Percentiles rank a stretch among this genome's conserved stretches.
These are phyloP conservation scores for Trachymyrmex septentrionalis DNA, from an alignment of 1,140 invertebrate species.

Conservation along the genomic window DNA sequence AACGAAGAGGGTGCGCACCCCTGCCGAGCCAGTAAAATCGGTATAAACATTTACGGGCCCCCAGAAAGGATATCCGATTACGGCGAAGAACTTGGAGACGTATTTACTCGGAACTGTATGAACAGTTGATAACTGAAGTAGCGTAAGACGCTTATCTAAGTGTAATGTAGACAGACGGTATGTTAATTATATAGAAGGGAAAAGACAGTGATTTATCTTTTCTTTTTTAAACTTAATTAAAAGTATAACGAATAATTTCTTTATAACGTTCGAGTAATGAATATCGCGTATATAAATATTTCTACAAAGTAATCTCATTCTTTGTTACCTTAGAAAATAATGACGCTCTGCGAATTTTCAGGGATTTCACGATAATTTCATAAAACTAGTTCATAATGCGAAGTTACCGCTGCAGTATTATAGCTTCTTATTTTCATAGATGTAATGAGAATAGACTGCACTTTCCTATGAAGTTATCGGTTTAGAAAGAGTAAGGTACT, in stretches of 20 bases:
- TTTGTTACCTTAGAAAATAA: neutral
- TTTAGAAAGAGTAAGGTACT: too few species aligned
- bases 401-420: neutral
- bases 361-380: neutral
- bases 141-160: conserved; percentile 30
- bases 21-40: conserved; percentile 47
- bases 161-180: neutral
- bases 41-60: conserved; percentile 54
- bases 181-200: conserved; percentile 7
- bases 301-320: neutral
- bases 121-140: conserved; percentile 10
- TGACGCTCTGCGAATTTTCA: neutral
- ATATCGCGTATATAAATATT: neutral
- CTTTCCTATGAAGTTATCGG: too few species aligned
- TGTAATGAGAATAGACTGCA: too few species aligned
- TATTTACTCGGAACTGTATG: neutral
- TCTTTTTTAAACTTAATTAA: neutral
- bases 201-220: neutral
- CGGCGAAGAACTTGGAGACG: conserved; percentile 13
- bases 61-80: conserved; percentile 40
- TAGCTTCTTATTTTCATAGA: neutral
- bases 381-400: neutral
- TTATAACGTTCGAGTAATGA: neutral
- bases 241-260: neutral
- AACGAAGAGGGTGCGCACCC: conserved; percentile 61